Conservation (phyloP, 2,888 invertebrate genomes). For the Eudasyphora cyanicolor region DNA sequence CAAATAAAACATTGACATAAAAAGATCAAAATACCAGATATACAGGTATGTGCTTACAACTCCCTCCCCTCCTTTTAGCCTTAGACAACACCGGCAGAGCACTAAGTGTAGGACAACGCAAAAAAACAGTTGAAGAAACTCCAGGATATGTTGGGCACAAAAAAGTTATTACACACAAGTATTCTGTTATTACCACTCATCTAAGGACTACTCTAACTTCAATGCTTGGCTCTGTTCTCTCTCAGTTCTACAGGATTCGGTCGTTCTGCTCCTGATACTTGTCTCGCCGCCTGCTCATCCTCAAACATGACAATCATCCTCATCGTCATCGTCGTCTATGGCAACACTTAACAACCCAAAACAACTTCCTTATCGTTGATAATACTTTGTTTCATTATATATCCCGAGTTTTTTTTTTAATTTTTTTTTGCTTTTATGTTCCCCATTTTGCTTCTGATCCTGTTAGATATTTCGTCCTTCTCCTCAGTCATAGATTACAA, state of each 20-base stretch:
- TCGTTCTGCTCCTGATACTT: constrained; percentile 13
- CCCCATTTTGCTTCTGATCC: not conserved
- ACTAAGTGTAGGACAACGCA: no score
- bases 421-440: constrained; percentile 37
- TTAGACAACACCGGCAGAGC: not conserved
- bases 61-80: not conserved
- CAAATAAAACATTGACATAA: constrained; percentile 43
- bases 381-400: constrained; percentile 66
- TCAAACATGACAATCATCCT: no score
- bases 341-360: constrained; percentile 66
- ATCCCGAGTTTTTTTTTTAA: constrained; percentile 35
- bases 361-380: constrained; percentile 66
- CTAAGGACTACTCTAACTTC: constrained; percentile 14
- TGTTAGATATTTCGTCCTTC: not conserved
- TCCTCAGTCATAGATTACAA: not conserved
- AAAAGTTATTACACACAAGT: constrained; percentile 41
- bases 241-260: not conserved
- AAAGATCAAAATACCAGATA: constrained; percentile 54
- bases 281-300: no score
- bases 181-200: constrained; percentile 63
- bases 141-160: not conserved
- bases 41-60: constrained; percentile 12
- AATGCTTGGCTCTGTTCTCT: not conserved
- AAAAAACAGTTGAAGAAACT: not conserved
- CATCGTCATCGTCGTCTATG: constrained; percentile 33